Base-by-base conservation (phyloP, 1,140 invertebrate species). In the Planococcus citri region DNA sequence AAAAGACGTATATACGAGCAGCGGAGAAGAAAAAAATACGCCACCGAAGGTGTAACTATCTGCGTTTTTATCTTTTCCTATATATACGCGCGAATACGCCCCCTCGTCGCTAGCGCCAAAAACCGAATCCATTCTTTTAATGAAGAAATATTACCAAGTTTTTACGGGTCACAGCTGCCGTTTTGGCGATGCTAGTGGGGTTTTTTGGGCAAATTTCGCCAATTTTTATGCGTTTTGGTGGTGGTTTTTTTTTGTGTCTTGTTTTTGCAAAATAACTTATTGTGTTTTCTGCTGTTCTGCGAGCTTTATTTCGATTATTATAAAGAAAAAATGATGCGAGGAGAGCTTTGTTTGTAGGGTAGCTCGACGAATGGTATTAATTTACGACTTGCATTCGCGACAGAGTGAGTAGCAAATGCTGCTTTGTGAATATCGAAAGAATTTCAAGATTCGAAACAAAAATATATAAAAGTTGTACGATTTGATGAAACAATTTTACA, bases 111-210 rank as follows among this genome's bases (percentile, higher is more conserved):
- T 3, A 51, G 41, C 41, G 12, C 41, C 41, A 51, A 51, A 51
- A 51, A 51, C 41, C 41, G 41, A 51, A 51, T 64, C 60, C 60
- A 64, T 27, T 24, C 21, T 64, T 64, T 64, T 64, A 64, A 64
- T 64, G 60, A 64, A 64, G 60, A 64, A 64, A 64, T 64, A 64
- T 64, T 64, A 27, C 60, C 24, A 10, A 22, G 60, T 64, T 64
- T 64, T 64, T 64, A 64, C 60, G 60, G 60, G 60, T 64, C 60
- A 64, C 60, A 64, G 60, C 60, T 64, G 60, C 60, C 25, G 60
- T 24, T 2, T 25, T 64, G n/a, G n/a, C n/a, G n/a, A n/a, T n/a
- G n/a, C n/a, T n/a, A n/a, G n/a, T n/a, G n/a, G n/a, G n/a, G 10
- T 64, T 58, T 58, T 58, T 25, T 64, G 22, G 41, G 41, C 41